Evolutionary conservation across 2,113 vertebrate genomes (phyloP).

Genomic region (Vimba vimba): DNA sequence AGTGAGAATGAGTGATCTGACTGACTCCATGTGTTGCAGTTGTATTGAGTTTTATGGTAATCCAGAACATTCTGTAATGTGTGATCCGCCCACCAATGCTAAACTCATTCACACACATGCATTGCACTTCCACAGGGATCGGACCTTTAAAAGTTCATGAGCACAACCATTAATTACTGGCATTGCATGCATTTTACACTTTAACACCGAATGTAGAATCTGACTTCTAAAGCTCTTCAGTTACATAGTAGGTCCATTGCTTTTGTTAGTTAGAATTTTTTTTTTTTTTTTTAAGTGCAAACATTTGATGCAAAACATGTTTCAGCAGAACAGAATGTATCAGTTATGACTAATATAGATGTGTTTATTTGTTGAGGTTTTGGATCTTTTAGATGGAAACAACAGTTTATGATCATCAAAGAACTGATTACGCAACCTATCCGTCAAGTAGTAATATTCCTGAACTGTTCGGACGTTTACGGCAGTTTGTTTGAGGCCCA

Average conservation of each 20-base stretch:
- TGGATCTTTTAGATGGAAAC: background rate
- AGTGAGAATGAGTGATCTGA: background rate
- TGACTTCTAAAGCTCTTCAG: background rate
- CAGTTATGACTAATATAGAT: background rate
- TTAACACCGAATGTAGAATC: background rate
- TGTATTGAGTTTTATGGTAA: constrained; percentile 9
- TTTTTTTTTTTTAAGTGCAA: background rate
- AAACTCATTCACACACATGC: background rate
- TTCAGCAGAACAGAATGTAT: background rate
- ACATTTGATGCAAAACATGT: background rate
- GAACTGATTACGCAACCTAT: background rate
- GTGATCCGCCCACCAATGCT: background rate
- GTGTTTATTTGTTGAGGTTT: background rate
- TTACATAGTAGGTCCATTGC: background rate
- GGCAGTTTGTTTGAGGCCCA: background rate
- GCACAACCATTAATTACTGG: background rate
- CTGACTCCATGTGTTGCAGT: background rate
- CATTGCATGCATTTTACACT: background rate
- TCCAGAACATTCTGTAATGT: constrained; percentile 24
- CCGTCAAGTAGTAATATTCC: background rate
- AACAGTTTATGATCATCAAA: background rate
- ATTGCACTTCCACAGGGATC: background rate
- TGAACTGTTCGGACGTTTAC: background rate
- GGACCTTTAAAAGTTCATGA: background rate
- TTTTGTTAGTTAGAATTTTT: background rate